phyloP scores from a whole-genome alignment of 2,888 invertebrate species.

The Pristionchus japonicus region DNA sequence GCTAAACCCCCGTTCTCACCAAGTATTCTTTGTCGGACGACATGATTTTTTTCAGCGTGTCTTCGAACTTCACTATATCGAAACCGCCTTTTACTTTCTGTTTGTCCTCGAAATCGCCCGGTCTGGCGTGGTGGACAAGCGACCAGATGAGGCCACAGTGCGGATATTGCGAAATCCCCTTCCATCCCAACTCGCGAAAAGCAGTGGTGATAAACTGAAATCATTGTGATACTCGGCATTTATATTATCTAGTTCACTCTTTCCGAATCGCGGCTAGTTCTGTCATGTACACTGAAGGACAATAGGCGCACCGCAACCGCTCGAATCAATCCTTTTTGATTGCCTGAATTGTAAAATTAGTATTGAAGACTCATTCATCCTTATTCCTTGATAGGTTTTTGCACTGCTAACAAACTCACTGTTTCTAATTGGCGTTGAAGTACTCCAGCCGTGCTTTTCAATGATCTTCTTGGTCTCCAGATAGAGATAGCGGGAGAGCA shows the following conservation, averaged over 20 bases:
- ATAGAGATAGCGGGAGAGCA: conserved; percentile 20
- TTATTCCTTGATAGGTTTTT: no score
- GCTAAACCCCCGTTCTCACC: no score
- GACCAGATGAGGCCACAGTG: background rate
- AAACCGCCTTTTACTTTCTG: background rate
- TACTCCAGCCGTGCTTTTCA: background rate
- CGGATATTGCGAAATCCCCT: background rate
- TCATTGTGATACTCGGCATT: background rate
- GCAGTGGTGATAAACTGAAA: background rate
- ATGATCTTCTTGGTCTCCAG: background rate
- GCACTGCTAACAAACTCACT: no score
- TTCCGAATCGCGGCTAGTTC: background rate
- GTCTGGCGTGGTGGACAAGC: background rate
- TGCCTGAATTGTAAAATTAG: no score
- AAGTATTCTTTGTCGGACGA: no score
- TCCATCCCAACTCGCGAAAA: background rate
- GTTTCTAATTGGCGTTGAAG: background rate
- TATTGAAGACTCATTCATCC: no score
- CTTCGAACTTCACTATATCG: background rate
- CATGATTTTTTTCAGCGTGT: no score
- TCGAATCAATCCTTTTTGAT: background rate
- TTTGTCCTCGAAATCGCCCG: background rate
- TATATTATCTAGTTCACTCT: background rate
- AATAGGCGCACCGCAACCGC: background rate
- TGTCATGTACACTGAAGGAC: background rate